Conservation (phyloP, 2,797 vertebrate species). For the Masticophis lateralis region DNA sequence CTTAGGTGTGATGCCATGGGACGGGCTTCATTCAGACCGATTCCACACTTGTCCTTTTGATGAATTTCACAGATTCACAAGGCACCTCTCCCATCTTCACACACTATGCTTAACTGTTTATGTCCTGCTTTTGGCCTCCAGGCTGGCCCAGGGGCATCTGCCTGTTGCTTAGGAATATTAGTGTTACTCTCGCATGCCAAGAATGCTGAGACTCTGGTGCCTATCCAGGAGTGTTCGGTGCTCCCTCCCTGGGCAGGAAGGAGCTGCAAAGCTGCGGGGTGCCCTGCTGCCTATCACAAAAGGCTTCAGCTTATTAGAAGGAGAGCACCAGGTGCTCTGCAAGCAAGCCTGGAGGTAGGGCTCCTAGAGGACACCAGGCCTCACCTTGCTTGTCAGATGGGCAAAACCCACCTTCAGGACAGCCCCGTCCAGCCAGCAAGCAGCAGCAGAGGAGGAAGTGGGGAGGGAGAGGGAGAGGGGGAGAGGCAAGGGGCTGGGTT, state of each 20-base stretch:
- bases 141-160: background rate
- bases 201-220: background rate
- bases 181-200: background rate
- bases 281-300: background rate
- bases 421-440: background rate
- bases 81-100: background rate
- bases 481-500: background rate
- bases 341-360: background rate
- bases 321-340: background rate
- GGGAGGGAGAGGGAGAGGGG: accelerated
- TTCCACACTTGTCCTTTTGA: background rate
- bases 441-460: accelerated
- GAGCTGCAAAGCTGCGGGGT: background rate
- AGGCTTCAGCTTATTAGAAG: background rate
- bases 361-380: background rate
- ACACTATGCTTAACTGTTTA: background rate
- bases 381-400: background rate
- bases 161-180: background rate
- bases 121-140: background rate
- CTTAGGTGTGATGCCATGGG: background rate
- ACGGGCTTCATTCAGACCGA: background rate
- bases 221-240: background rate
- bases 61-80: background rate
- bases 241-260: background rate
- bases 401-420: background rate